Conservation (phyloP, 1,140 invertebrate genomes). For the Campoletis sonorensis region DNA sequence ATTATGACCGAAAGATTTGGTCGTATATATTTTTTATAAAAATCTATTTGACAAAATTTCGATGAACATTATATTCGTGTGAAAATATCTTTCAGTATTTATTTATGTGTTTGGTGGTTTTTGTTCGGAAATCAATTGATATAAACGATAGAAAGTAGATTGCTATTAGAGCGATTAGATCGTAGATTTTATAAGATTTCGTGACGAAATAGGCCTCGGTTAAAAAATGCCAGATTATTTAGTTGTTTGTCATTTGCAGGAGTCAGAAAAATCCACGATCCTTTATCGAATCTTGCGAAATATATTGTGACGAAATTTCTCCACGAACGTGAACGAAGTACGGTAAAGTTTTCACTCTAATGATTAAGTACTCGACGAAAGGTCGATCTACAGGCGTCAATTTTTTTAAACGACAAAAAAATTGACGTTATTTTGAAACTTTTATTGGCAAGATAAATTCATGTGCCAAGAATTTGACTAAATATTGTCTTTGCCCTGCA, state of each 20-base stretch:
- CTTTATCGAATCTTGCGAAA: neutral
- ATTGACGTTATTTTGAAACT: constrained; percentile 11
- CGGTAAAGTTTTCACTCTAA: neutral
- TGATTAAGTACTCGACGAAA: constrained; percentile 25
- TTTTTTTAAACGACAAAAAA: constrained; percentile 24
- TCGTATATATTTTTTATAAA: constrained; percentile 73
- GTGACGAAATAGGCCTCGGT: constrained; percentile 18
- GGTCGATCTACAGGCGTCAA: constrained; percentile 9
- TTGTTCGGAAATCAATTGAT: neutral
- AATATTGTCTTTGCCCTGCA: constrained; percentile 32
- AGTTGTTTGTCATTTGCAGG: too few relatives aligned
- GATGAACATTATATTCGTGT: constrained; percentile 20
- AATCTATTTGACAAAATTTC: constrained; percentile 59
- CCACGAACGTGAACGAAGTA: neutral
- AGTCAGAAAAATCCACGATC: neutral
- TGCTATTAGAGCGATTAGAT: neutral
- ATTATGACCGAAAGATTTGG: neutral
- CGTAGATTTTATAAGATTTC: constrained; percentile 21
- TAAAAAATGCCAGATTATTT: neutral
- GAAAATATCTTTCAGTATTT: neutral
- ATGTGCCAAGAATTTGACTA: neutral
- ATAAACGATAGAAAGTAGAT: too few relatives aligned
- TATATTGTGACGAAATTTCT: constrained; percentile 26
- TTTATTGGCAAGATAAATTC: constrained; percentile 11
- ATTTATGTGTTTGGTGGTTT: neutral